Evolutionary conservation across 2,888 invertebrate species (phyloP).

Genomic region (Erpobdella octoculata): DNA sequence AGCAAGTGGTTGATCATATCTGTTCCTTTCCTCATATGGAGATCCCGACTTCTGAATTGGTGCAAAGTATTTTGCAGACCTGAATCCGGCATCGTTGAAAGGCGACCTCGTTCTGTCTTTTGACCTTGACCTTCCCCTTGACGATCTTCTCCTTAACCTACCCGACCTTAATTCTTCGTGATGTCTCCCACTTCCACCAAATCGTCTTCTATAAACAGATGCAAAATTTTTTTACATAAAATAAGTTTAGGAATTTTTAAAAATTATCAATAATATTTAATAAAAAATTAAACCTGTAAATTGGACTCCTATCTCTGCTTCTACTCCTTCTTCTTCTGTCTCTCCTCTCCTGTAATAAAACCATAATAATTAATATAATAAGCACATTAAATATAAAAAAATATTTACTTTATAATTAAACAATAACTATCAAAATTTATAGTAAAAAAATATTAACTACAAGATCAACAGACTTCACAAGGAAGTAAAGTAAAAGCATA

Average conservation of each 20-base stretch:
- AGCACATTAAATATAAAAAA: neutral
- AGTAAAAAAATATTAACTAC: too few relatives aligned
- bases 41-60: neutral
- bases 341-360: slow-evolving; percentile 18
- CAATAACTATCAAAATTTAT: too few relatives aligned
- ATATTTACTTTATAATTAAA: too few relatives aligned
- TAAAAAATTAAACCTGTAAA: neutral
- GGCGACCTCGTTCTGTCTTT: neutral
- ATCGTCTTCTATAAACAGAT: neutral
- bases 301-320: slow-evolving; percentile 9
- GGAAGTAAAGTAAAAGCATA: too few relatives aligned
- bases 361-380: neutral
- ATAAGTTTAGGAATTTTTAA: neutral
- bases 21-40: neutral
- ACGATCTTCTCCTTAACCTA: neutral
- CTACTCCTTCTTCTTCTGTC: slow-evolving; percentile 7
- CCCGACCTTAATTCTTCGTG: slow-evolving; percentile 6
- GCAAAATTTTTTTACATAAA: neutral
- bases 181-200: neutral
- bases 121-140: neutral
- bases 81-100: slow-evolving; percentile 7
- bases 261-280: neutral
- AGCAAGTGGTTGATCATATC: too few relatives aligned
- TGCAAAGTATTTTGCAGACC: slow-evolving; percentile 14
- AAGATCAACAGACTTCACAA: too few relatives aligned